Evolutionary conservation across 92 coral and sea anemone species (phyloP).

Genomic region (Phymanthus crucifer): DNA sequence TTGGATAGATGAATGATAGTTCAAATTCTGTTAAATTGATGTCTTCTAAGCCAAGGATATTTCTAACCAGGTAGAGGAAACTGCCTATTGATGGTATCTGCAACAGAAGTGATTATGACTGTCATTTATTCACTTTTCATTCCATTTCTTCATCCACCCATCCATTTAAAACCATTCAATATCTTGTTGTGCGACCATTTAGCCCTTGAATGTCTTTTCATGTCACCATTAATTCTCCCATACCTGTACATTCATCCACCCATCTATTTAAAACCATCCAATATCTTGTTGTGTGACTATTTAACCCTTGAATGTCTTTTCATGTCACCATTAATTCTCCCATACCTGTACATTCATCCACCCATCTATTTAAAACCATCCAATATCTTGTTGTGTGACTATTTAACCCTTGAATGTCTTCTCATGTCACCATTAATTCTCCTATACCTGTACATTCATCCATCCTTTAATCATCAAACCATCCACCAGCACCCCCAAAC

Average conservation of each 20-base stretch:
- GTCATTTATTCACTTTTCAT: not conserved
- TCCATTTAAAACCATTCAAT: not conserved
- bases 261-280: not conserved
- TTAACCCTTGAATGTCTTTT: too few species aligned
- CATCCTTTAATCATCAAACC: not conserved
- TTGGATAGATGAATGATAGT: slow-evolving; percentile 78
- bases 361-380: not conserved
- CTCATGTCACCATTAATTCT: too few species aligned
- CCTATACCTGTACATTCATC: too few species aligned
- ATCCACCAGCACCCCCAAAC: too few species aligned
- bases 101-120: not conserved
- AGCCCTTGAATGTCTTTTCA: too few species aligned
- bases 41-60: slow-evolving; percentile 76
- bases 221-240: too few species aligned
- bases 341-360: too few species aligned
- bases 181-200: too few species aligned
- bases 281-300: too few species aligned
- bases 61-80: slow-evolving; percentile 74
- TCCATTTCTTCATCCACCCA: not conserved
- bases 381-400: too few species aligned
- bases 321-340: too few species aligned
- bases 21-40: slow-evolving; percentile 89
- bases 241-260: not conserved
- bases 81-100: slow-evolving; percentile 95
- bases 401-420: too few species aligned